Percentiles rank a stretch among this genome's conserved stretches.
Evolutionary conservation across 2,113 vertebrate genomes (phyloP).

Genomic region (Channa maculata): DNA sequence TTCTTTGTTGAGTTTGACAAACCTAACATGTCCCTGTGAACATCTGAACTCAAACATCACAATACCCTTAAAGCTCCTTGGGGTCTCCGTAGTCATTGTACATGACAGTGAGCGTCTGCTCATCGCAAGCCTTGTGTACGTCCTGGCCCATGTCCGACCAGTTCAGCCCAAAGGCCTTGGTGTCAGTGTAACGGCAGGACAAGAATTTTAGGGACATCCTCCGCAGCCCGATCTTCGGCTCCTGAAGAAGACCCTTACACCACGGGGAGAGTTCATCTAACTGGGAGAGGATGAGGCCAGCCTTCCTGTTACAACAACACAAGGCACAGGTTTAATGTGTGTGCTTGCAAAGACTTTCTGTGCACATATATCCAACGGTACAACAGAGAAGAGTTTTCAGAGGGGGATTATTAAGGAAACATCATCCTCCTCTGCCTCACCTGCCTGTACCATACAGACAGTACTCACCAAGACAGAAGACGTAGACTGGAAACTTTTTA

Average conservation of each 20-base stretch:
- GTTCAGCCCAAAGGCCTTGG: constrained; percentile 92
- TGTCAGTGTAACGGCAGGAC: constrained; percentile 96
- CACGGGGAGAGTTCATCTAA: constrained; percentile 92
- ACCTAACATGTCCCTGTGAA: not conserved
- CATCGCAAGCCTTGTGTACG: constrained; percentile 94
- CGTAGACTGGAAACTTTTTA: too few species aligned
- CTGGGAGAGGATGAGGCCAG: constrained; percentile 94
- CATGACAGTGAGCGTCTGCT: constrained; percentile 92
- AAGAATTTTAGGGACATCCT: constrained; percentile 92
- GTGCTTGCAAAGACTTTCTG: not conserved
- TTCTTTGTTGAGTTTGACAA: constrained; percentile 24
- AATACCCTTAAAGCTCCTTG: constrained; percentile 88
- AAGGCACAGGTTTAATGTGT: not conserved
- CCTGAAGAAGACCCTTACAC: constrained; percentile 94
- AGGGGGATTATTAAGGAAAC: too few species aligned
- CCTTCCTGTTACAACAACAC: constrained; percentile 86
- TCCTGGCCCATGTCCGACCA: constrained; percentile 93
- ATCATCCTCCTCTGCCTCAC: too few species aligned
- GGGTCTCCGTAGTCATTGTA: constrained; percentile 97
- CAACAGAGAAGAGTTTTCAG: too few species aligned
- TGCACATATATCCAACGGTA: not conserved
- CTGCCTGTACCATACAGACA: too few species aligned
- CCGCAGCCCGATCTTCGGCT: constrained; percentile 93
- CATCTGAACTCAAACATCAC: not conserved
- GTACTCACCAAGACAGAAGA: too few species aligned